Percentiles rank a stretch among this genome's conserved stretches.
Evolutionary conservation across 1,140 invertebrate genomes (phyloP).

Genomic region (Temnothorax curvispinosus): DNA sequence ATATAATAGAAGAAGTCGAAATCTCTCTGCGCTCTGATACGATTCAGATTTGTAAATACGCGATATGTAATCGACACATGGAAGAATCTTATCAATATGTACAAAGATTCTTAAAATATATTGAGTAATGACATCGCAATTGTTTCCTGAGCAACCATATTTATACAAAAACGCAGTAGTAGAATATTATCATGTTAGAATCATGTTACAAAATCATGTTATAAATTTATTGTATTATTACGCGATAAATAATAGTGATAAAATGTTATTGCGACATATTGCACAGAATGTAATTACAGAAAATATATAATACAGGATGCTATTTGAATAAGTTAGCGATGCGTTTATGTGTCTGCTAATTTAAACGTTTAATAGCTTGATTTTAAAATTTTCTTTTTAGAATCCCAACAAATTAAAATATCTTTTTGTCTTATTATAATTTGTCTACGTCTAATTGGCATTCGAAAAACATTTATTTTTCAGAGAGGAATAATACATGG

Average conservation of each 20-base stretch:
- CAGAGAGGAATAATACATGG: background rate
- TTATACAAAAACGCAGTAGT: background rate
- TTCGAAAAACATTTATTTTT: background rate
- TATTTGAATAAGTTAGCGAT: background rate
- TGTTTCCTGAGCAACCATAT: slow-evolving; percentile 5
- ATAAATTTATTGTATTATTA: slow-evolving; percentile 5
- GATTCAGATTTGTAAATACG: slow-evolving; percentile 42
- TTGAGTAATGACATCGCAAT: background rate
- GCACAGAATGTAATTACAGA: background rate
- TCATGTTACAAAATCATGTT: background rate
- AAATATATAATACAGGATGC: background rate
- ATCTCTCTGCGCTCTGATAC: background rate
- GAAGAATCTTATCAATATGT: slow-evolving; percentile 7
- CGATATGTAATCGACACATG: background rate
- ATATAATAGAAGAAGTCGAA: background rate
- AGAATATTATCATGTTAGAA: background rate
- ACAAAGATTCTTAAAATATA: background rate
- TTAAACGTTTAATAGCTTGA: background rate
- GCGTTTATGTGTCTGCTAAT: background rate
- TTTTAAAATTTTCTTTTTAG: background rate
- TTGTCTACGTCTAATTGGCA: background rate
- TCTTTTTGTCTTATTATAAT: no score
- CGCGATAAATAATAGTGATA: background rate
- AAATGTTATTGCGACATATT: background rate
- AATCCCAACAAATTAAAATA: background rate